Conservation (phyloP, 2,888 invertebrate genomes). For the Clunio marinus region DNA sequence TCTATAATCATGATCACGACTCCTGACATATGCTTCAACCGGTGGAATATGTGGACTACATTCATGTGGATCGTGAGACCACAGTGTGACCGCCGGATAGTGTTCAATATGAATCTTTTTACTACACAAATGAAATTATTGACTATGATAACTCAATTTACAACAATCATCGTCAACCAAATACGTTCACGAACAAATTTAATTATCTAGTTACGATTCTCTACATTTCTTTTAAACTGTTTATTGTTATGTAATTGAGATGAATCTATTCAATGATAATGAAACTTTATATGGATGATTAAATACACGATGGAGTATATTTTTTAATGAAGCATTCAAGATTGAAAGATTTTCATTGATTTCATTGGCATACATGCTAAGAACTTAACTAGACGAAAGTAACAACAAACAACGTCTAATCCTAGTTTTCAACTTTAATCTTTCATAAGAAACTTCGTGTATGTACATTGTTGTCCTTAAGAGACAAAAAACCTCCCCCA, state of each 20-base stretch:
- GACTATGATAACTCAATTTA: constrained; percentile 36
- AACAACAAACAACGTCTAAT: no score
- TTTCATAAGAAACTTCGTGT: no score
- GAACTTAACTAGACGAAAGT: no score
- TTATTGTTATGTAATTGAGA: constrained; percentile 14
- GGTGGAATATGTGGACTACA: constrained; percentile 71
- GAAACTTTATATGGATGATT: no score
- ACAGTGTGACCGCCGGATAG: constrained; percentile 37
- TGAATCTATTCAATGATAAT: not conserved
- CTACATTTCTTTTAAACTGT: constrained; percentile 15
- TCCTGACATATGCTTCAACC: constrained; percentile 88
- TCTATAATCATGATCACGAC: constrained; percentile 54
- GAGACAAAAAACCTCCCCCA: no score
- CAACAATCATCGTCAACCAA: constrained; percentile 37
- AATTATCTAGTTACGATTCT: constrained; percentile 32
- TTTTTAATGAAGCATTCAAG: no score
- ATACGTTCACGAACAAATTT: constrained; percentile 29
- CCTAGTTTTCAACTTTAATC: no score
- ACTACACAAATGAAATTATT: constrained; percentile 34
- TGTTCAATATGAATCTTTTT: constrained; percentile 29
- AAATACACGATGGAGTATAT: no score
- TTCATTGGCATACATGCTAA: no score
- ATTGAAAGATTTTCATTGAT: no score
- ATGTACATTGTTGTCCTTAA: no score
- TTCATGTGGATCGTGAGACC: constrained; percentile 33